Conservation (phyloP, 2,797 vertebrate genomes). For the Peromyscus eremicus region DNA sequence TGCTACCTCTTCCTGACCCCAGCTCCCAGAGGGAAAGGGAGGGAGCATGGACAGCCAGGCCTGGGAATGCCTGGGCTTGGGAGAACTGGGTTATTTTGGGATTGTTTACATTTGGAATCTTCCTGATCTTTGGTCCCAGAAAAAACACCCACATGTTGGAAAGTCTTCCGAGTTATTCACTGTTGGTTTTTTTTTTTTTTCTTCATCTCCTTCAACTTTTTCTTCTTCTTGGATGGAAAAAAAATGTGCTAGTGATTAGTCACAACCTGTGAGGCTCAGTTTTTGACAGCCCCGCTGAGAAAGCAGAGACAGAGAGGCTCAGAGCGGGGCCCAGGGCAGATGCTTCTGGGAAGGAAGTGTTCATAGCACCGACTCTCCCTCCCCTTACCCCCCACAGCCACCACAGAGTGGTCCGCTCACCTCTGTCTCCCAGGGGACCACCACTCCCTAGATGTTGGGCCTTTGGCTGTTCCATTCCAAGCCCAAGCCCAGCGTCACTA, state of each 20-base stretch:
- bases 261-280: conserved; percentile 84
- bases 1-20: conserved; percentile 81
- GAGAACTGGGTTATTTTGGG: conserved; percentile 86
- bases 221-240: conserved; percentile 85
- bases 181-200: conserved; percentile 78
- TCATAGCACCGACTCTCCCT: conserved; percentile 65
- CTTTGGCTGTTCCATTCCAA: conserved; percentile 60
- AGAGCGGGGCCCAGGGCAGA: conserved; percentile 76
- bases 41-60: conserved; percentile 82
- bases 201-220: conserved; percentile 83
- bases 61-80: conserved; percentile 84
- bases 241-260: conserved; percentile 87
- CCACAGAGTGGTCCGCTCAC: conserved; percentile 40
- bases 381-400: background rate
- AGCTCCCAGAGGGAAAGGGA: conserved; percentile 73
- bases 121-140: conserved; percentile 85
- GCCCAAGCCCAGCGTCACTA: conserved; percentile 19
- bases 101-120: conserved; percentile 87
- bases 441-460: conserved; percentile 38
- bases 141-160: conserved; percentile 88
- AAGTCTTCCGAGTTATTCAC: conserved; percentile 84
- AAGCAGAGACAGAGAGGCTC: conserved; percentile 83
- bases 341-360: conserved; percentile 78
- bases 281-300: conserved; percentile 84
- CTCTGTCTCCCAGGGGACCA: conserved; percentile 51